Conservation (phyloP, 1,140 invertebrate genomes). For the Brachionus koreanus region DNA sequence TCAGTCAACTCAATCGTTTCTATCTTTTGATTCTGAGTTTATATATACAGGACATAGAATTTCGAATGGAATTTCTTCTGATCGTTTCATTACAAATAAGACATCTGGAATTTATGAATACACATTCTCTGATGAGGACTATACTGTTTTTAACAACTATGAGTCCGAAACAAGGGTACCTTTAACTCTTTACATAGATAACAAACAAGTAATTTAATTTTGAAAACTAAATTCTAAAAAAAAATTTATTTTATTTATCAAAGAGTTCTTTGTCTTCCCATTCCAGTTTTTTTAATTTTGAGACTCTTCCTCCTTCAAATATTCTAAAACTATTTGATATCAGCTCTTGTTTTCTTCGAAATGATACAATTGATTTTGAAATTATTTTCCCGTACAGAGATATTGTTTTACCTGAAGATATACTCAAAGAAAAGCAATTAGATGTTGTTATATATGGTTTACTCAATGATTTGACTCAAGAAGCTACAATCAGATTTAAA, state of each 20-base stretch:
- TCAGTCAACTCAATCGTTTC: neutral
- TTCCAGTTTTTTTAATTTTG: slow-evolving; percentile 38
- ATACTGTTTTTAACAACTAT: neutral
- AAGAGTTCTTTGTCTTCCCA: slow-evolving; percentile 12
- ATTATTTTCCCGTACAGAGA: slow-evolving; percentile 13
- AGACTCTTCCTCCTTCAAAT: neutral
- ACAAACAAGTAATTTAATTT: neutral
- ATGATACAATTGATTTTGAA: neutral
- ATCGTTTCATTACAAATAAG: slow-evolving; percentile 20
- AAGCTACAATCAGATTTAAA: neutral
- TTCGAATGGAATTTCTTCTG: slow-evolving; percentile 7
- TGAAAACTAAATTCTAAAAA: neutral
- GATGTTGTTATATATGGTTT: neutral
- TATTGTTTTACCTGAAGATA: neutral
- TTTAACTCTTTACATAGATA: slow-evolving; percentile 18
- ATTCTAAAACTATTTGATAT: neutral
- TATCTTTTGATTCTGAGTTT: neutral
- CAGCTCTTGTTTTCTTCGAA: neutral
- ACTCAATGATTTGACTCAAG: neutral
- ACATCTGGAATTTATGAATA: slow-evolving; percentile 20
- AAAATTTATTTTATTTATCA: neutral
- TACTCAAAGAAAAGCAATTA: neutral
- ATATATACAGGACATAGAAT: neutral
- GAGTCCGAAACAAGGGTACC: slow-evolving; percentile 17
- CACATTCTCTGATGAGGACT: slow-evolving; percentile 30